Conservation (phyloP, 2,888 invertebrate species). For the Tineola bisselliella region DNA sequence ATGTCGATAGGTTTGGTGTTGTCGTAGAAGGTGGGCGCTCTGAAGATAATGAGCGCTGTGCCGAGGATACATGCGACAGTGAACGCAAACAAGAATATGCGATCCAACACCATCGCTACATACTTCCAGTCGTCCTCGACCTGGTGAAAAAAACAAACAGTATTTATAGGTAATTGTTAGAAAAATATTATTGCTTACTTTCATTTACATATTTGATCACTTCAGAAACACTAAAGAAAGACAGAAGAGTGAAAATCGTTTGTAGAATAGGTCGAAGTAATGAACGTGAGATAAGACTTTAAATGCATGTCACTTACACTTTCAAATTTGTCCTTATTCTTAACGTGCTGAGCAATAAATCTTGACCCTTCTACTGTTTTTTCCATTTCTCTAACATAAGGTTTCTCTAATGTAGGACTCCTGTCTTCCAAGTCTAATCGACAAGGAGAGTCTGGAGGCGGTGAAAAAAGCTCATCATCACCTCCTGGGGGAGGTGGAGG, state of each 20-base stretch:
- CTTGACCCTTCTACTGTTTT: constrained; percentile 92
- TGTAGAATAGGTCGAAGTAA: too few relatives aligned
- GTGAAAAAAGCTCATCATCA: constrained; percentile 86
- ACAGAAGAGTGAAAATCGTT: too few relatives aligned
- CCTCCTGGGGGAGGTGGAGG: constrained; percentile 80
- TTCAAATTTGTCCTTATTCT: constrained; percentile 94
- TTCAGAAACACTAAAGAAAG: too few relatives aligned
- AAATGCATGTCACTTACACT: constrained; percentile 74
- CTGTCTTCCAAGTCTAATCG: constrained; percentile 68
- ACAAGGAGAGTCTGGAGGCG: constrained; percentile 74
- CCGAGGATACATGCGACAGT: constrained; percentile 93
- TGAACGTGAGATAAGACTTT: not conserved
- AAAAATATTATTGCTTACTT: too few relatives aligned
- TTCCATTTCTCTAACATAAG: constrained; percentile 85
- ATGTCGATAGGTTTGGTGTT: constrained; percentile 90
- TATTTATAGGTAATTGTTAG: not conserved
- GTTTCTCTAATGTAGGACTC: constrained; percentile 85
- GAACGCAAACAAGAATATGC: constrained; percentile 95
- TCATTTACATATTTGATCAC: too few relatives aligned
- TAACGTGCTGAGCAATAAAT: constrained; percentile 95
- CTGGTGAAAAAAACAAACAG: constrained; percentile 49
- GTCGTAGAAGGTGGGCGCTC: constrained; percentile 93
- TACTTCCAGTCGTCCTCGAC: constrained; percentile 99
- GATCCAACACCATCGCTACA: constrained; percentile 95
- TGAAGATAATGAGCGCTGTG: constrained; percentile 86